A percentile compares a stretch with the other conserved stretches of the same genome.
Conservation (phyloP, 2,113 vertebrate species). For the Oxyruncus cristatus region DNA sequence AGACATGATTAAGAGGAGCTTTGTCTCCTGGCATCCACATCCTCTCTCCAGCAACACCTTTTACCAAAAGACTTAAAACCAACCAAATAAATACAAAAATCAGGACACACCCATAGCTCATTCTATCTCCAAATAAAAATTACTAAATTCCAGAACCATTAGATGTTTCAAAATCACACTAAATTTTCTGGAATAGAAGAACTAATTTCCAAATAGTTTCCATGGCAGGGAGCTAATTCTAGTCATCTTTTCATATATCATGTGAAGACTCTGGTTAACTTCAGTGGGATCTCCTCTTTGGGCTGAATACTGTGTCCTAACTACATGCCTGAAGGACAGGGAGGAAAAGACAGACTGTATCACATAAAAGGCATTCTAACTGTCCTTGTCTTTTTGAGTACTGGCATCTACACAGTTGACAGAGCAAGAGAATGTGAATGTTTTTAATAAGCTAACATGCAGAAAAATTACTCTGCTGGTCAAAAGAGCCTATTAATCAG, state of each 20-base stretch:
- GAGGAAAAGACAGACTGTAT: neutral
- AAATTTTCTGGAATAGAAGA: constrained; percentile 39
- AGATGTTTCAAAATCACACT: constrained; percentile 33
- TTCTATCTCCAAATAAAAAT: constrained; percentile 27
- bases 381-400: neutral
- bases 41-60: constrained; percentile 3
- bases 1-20: neutral
- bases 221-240: constrained; percentile 25
- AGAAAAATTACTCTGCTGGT: constrained; percentile 1
- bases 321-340: constrained; percentile 10
- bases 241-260: constrained; percentile 42
- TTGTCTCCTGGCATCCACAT: constrained; percentile 1
- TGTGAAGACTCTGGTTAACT: constrained; percentile 27
- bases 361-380: neutral
- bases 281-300: constrained; percentile 1
- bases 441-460: constrained; percentile 9
- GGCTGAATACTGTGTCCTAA: neutral
- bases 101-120: neutral
- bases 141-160: constrained; percentile 21
- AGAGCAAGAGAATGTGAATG: neutral
- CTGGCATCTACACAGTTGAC: neutral
- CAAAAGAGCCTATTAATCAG: constrained; percentile 22
- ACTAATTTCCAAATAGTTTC: constrained; percentile 55
- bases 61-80: neutral
- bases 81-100: neutral